phyloP scores from a whole-genome alignment of 1,140 invertebrate species.

The Thrips palmi region DNA sequence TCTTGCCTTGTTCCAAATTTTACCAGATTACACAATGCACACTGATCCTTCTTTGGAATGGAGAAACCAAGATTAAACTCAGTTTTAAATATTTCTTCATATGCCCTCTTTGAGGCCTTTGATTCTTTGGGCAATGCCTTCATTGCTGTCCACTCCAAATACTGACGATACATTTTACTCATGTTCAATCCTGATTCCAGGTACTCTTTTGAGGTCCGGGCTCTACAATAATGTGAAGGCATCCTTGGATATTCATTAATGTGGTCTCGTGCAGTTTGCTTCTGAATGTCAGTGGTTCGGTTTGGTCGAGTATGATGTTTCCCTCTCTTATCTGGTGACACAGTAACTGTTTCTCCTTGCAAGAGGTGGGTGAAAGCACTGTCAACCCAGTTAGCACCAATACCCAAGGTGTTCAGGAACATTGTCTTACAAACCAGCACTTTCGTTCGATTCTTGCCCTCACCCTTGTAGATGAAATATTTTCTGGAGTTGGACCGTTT shows the following conservation, averaged over 20 bases:
- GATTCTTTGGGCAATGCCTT: constrained; percentile 7
- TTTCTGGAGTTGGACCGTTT: too few species aligned
- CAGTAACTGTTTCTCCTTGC: too few species aligned
- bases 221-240: constrained; percentile 7
- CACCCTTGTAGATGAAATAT: too few species aligned
- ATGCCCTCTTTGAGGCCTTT: constrained; percentile 6
- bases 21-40: constrained; percentile 3
- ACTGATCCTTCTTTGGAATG: constrained; percentile 10
- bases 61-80: constrained; percentile 12
- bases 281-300: not conserved
- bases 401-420: too few species aligned
- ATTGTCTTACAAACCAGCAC: too few species aligned
- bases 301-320: not conserved
- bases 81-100: constrained; percentile 9
- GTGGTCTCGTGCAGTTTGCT: not conserved
- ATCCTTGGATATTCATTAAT: constrained; percentile 3
- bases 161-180: constrained; percentile 9
- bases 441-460: too few species aligned
- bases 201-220: constrained; percentile 2
- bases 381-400: too few species aligned
- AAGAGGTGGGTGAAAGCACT: too few species aligned
- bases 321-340: not conserved
- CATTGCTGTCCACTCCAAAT: too few species aligned
- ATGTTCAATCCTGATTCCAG: constrained; percentile 3
- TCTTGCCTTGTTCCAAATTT: constrained; percentile 4